Percentiles rank a stretch among this genome's conserved stretches.
Evolutionary conservation across 2,797 vertebrate species (phyloP).

Genomic region (Cirrhinus molitorella): DNA sequence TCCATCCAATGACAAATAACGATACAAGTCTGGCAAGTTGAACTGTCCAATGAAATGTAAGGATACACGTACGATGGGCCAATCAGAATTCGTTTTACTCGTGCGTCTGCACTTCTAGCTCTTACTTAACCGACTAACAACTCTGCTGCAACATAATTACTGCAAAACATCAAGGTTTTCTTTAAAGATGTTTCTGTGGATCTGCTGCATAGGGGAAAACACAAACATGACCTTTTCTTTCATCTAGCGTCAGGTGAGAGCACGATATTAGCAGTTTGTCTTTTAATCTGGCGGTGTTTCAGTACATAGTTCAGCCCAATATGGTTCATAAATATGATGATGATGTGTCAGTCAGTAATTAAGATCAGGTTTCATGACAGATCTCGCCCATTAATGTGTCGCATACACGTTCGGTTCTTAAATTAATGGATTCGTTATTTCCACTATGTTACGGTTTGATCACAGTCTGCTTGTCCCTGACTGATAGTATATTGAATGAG

Average conservation of each 20-base stretch:
- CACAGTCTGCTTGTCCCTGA: background rate
- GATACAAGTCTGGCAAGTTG: background rate
- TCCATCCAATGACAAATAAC: background rate
- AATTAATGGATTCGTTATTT: too few relatives aligned
- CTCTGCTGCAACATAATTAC: constrained; percentile 30
- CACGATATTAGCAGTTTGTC: background rate
- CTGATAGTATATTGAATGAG: background rate
- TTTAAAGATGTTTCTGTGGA: constrained; percentile 70
- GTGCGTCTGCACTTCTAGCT: background rate
- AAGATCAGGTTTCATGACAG: background rate
- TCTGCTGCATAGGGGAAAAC: constrained; percentile 58
- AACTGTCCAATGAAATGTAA: constrained; percentile 67
- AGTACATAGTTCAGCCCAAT: background rate
- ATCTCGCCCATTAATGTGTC: background rate
- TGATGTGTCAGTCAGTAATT: constrained; percentile 49
- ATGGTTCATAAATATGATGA: background rate
- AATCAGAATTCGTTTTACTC: constrained; percentile 70
- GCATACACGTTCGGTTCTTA: background rate
- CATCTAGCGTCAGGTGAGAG: constrained; percentile 81
- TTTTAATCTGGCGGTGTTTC: background rate
- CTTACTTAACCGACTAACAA: background rate
- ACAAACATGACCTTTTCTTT: constrained; percentile 62
- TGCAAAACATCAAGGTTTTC: constrained; percentile 22
- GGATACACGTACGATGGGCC: constrained; percentile 56
- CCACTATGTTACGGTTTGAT: background rate